Base-by-base conservation (phyloP, 2,113 vertebrate genomes). In the Passer montanus region DNA sequence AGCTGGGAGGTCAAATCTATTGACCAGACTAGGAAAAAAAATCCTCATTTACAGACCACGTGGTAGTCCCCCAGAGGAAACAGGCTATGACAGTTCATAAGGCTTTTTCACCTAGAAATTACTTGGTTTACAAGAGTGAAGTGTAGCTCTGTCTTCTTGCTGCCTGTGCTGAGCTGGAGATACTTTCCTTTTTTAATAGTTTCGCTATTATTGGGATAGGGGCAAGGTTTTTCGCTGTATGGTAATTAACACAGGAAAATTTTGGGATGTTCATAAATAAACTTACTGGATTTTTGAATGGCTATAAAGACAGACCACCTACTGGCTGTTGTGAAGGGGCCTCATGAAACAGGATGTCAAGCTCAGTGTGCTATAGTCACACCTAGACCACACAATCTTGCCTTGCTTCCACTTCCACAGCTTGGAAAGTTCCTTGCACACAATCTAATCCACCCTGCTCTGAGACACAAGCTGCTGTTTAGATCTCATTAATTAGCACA, bases 401-500 rank as follows among this genome's bases (percentile, higher is more conserved):
- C 68, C 33, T n/a, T 89, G 39, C 46, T 94, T 72, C 50, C 50
- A 2, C 50, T 87, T 80, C n/a, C 44, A 8, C 46, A 62, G 30
- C 28, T 87, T 59, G 31, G 43, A 43, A 67, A 56, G 43, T 53
- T 87, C 59, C 69, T 85, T 84, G 44, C 39, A 16, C 39, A 26
- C n/a, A 59, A 28, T 9, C 62, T 91, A 85, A 94, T 74, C 53
- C 47, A 62, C 17, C 58, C 41, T 70, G 17, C 84, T 81, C 91
- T 83, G 89, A 83, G 69, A 74, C 64, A 89, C 63, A 59, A 87
- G 53, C 33, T 87, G 62, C 68, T 94, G 47, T 77, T 94, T 86
- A 84, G 85, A 87, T 91, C 92, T 87, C 4, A 5, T 89, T 97
- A 94, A 97, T 97, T 97, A 97, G 87, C 88, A 95, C 37, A 26